Evolutionary conservation across 2,888 invertebrate species (phyloP).

Genomic region (Mythimna pallens): DNA sequence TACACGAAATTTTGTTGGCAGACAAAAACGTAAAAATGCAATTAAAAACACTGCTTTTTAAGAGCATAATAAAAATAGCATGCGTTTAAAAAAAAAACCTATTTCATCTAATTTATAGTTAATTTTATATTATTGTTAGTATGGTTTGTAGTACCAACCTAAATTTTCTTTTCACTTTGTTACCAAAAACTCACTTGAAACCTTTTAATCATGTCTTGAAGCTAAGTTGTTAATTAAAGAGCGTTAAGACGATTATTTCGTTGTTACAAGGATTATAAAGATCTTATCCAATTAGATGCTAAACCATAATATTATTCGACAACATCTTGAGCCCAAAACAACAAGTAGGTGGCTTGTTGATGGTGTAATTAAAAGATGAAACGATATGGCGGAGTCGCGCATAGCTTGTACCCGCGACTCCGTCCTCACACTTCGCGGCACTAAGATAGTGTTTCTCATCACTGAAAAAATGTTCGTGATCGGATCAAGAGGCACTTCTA

Average conservation of each 20-base stretch:
- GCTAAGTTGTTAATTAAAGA: conserved; percentile 35
- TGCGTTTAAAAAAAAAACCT: no score
- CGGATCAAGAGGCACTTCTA: no score
- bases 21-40: no score
- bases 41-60: no score
- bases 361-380: conserved; percentile 29
- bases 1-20: no score
- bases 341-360: conserved; percentile 15
- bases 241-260: conserved; percentile 36
- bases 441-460: no score
- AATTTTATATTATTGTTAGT: no score
- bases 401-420: not conserved
- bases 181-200: conserved; percentile 4
- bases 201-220: conserved; percentile 18
- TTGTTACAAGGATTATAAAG: conserved; percentile 39
- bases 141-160: no score
- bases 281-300: conserved; percentile 41
- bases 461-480: no score
- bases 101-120: no score
- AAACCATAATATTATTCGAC: conserved; percentile 36
- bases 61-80: no score
- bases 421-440: not conserved
- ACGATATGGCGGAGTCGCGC: not conserved
- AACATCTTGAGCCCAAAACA: conserved; percentile 27
- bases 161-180: not conserved